phyloP scores from a whole-genome alignment of 2,113 vertebrate genomes.

The Phalacrocorax aristotelis region DNA sequence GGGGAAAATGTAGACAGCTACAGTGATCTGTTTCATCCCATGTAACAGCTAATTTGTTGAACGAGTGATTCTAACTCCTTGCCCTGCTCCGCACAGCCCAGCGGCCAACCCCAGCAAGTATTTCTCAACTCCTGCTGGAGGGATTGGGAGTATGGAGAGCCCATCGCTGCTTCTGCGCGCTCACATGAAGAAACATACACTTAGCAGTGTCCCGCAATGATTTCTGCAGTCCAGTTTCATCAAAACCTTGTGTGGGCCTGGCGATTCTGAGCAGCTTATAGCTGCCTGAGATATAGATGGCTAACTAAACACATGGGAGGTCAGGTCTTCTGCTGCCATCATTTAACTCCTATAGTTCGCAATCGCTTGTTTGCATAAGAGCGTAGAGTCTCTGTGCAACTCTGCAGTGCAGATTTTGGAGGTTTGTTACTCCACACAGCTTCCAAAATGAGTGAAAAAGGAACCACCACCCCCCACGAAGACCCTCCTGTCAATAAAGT shows the following conservation, averaged over 20 bases:
- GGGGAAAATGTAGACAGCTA: not conserved
- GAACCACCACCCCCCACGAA: rapidly evolving
- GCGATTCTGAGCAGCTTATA: not conserved
- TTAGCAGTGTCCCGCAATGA: rapidly evolving
- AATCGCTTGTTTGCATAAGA: rapidly evolving
- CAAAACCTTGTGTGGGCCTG: not conserved
- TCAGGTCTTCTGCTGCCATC: not conserved
- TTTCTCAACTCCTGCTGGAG: not conserved
- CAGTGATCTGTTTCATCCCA: not conserved
- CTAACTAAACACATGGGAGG: not conserved
- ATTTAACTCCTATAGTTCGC: not conserved
- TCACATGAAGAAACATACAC: rapidly evolving
- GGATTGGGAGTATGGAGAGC: rapidly evolving
- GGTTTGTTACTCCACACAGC: not conserved
- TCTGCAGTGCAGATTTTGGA: rapidly evolving
- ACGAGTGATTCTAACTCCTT: rapidly evolving
- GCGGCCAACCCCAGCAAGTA: not conserved
- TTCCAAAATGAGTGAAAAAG: not conserved
- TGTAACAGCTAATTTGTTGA: not conserved
- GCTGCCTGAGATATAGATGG: not conserved
- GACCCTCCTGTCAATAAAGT: not conserved
- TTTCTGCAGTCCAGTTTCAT: not conserved
- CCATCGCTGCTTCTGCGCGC: rapidly evolving
- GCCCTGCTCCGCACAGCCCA: not conserved
- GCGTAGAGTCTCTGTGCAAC: rapidly evolving